Base-by-base conservation (phyloP, 2,113 vertebrate genomes). In the Pterocles burchelli region DNA sequence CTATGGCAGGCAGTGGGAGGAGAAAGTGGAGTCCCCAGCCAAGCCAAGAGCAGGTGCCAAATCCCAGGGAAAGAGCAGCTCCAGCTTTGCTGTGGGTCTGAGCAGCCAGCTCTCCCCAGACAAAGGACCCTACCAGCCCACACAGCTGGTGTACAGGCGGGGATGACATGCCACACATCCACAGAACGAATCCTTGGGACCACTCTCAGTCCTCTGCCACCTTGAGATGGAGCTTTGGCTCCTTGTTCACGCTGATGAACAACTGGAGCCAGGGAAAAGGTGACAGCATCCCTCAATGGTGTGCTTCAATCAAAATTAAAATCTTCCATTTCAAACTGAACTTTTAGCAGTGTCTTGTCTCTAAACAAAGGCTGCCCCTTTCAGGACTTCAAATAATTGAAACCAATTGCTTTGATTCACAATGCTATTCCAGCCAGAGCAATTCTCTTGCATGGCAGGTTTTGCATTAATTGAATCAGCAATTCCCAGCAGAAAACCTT, bases 221-320 rank as follows among this genome's bases (percentile, higher is more conserved):
- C 33, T 20, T 49, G 33, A 28, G 28, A 29, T 7, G 15, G 33
- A 49, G 17, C 41, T 67, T 71, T 1, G 0, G 7, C 11, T 63
- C 11, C 31, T 84, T n/a, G 54, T 21, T 17, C 0, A 3, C 1
- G 1, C 17, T 62, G 18, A 14, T 0, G 1, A 33, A n/a, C 22
- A 31, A 22, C 16, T 16, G 8, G 25, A 48, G n/a, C 13, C 21
- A 41, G 7, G 9, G 19, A 81, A n/a, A 66, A 81, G 38, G 25
- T 43, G 25, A 8, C 0, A 0, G 10, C 17, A 7, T 68, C 24
- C 16, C 25, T 49, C 14, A 72, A 25, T 5, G 7, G 8, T 5
- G 16, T 17, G 3, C 76, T 83, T 62, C 25, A 31, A 4, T 17
- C 9, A 49, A 58, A 74, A 67, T 19, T 10, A 43, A 85, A 85